These are phyloP conservation scores for Cephus pygmeus DNA, from an alignment of 2,888 invertebrate species.

Conservation along the genomic window DNA sequence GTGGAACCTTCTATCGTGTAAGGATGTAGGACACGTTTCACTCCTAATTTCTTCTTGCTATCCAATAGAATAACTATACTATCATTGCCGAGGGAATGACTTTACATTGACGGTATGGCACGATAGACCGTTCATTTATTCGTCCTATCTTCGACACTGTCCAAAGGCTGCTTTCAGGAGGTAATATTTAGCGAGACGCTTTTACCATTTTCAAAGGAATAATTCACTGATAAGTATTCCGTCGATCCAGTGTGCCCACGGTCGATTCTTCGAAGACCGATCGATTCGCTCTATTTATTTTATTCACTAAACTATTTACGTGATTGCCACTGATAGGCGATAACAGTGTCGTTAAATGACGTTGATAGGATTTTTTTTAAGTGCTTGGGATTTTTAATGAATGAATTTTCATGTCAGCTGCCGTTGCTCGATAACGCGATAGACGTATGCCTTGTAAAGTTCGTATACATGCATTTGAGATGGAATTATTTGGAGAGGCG, in stretches of 20 bases:
- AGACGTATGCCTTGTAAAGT: background rate
- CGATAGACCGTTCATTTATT: background rate
- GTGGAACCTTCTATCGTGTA: background rate
- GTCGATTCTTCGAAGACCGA: background rate
- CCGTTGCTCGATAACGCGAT: background rate
- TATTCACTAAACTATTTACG: background rate
- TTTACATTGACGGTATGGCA: background rate
- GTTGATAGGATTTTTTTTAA: background rate
- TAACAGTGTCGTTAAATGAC: background rate
- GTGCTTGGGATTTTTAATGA: background rate
- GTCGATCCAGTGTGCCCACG: background rate
- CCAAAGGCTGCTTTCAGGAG: background rate
- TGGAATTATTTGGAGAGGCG: background rate
- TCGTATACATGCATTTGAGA: background rate
- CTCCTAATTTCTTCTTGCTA: constrained; percentile 1
- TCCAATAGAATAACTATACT: background rate
- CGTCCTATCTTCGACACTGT: background rate
- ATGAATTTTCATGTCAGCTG: background rate
- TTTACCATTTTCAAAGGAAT: background rate
- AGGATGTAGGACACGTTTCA: background rate
- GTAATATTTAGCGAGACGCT: background rate
- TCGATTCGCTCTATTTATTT: background rate
- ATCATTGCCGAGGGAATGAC: background rate
- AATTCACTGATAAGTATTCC: background rate
- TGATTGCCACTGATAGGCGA: background rate